Evolutionary conservation across 2,888 invertebrate genomes (phyloP).

Genomic region (Megalurothrips usitatus): DNA sequence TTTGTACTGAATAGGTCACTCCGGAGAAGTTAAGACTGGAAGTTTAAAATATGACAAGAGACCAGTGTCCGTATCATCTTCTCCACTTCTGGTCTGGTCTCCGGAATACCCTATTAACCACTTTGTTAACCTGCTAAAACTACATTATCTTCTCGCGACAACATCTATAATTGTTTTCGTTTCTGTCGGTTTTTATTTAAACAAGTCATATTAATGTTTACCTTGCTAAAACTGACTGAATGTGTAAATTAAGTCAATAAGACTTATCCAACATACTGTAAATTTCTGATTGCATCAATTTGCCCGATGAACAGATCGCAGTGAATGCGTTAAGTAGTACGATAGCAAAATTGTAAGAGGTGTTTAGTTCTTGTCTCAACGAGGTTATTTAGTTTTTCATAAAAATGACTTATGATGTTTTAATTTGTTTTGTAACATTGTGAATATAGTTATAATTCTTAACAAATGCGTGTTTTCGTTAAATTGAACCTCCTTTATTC

Average conservation of each 20-base stretch:
- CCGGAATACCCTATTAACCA: not conserved
- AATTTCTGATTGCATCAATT: not conserved
- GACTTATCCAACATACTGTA: not conserved
- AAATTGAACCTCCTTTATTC: too few relatives aligned
- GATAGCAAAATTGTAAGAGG: not conserved
- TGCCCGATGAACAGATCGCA: not conserved
- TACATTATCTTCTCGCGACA: not conserved
- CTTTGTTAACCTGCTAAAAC: not conserved
- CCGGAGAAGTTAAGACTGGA: too few relatives aligned
- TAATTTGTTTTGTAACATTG: constrained; percentile 12
- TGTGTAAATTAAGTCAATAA: not conserved
- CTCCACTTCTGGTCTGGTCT: too few relatives aligned
- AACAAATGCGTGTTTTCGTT: too few relatives aligned
- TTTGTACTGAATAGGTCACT: not conserved
- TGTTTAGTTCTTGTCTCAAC: not conserved
- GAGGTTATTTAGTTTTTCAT: not conserved
- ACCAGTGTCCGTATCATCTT: too few relatives aligned
- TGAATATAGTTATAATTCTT: not conserved
- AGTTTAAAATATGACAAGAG: too few relatives aligned
- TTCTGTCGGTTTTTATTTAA: not conserved
- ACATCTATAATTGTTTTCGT: not conserved
- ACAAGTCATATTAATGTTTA: not conserved
- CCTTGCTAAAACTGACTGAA: not conserved
- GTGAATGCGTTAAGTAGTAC: not conserved
- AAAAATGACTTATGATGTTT: not conserved